Evolutionary conservation across 2,113 vertebrate species (phyloP).

Genomic region (Acanthisitta chloris): DNA sequence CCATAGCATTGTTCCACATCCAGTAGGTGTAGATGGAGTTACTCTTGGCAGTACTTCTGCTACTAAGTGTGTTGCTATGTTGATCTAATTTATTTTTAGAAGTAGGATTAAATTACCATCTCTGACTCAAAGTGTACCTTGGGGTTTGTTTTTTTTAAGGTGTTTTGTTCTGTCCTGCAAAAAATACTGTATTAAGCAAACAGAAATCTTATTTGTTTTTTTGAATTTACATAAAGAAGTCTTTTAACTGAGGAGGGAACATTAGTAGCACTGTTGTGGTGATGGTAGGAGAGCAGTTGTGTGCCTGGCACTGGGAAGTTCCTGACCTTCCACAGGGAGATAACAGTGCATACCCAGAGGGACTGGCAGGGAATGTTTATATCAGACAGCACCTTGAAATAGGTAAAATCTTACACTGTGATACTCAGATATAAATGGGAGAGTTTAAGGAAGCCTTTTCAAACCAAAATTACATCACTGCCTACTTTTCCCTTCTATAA

Average conservation of each 20-base stretch:
- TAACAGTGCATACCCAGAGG: not conserved
- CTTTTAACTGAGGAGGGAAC: not conserved
- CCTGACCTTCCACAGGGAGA: not conserved
- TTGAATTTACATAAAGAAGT: not conserved
- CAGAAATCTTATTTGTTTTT: not conserved
- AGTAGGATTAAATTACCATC: conserved; percentile 12
- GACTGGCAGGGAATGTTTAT: not conserved
- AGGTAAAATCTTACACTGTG: not conserved
- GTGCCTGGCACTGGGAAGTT: not conserved
- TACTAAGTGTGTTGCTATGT: conserved; percentile 24
- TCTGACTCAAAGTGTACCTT: not conserved
- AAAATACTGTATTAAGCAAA: not conserved
- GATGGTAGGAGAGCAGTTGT: not conserved
- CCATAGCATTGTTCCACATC: conserved; percentile 2
- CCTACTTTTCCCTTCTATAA: not conserved
- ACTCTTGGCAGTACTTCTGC: conserved; percentile 38
- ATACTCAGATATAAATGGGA: not conserved
- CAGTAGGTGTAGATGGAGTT: conserved; percentile 23
- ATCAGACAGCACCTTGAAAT: not conserved
- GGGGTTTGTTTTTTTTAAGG: not conserved
- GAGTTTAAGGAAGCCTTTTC: not conserved
- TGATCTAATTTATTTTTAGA: conserved; percentile 70
- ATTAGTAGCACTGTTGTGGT: not conserved
- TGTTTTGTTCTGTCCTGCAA: not conserved
- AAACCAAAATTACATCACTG: not conserved